phyloP scores from a whole-genome alignment of 2,113 vertebrate genomes.

The Dipodomys ordii region DNA sequence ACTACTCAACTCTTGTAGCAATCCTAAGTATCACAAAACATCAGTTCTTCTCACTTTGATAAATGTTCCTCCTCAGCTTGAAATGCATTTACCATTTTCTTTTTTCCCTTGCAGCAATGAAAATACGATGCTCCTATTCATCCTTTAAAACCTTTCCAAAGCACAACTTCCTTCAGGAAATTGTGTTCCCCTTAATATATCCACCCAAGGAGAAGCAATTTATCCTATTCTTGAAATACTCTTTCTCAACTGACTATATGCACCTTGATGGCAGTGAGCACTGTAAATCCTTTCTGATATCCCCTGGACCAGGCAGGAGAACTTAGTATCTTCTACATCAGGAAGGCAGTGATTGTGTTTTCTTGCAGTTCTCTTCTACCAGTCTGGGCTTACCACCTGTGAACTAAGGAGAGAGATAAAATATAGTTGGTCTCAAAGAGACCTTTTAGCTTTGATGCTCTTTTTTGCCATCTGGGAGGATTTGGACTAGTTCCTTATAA shows the following conservation, averaged over 20 bases:
- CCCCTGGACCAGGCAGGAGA: neutral
- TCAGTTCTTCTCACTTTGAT: neutral
- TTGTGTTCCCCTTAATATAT: neutral
- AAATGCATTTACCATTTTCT: conserved; percentile 15
- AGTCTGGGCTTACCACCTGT: neutral
- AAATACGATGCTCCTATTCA: neutral
- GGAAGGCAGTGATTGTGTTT: neutral
- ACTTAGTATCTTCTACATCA: neutral
- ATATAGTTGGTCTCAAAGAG: neutral
- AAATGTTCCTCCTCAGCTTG: neutral
- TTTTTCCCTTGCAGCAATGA: neutral
- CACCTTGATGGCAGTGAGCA: neutral
- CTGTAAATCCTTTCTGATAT: neutral
- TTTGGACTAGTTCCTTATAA: neutral
- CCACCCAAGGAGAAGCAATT: neutral
- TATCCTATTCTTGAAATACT: neutral
- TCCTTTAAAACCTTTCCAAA: conserved; percentile 26
- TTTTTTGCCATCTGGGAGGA: neutral
- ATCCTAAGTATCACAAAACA: neutral
- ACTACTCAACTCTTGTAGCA: neutral
- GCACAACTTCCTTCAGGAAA: conserved; percentile 16
- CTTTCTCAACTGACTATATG: neutral
- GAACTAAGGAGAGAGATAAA: neutral
- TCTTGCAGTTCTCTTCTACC: neutral
- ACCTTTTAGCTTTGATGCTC: neutral